A percentile compares a stretch with the other conserved stretches of the same genome.
Evolutionary conservation across 2,888 invertebrate species (phyloP).

Genomic region (Acronicta psi): DNA sequence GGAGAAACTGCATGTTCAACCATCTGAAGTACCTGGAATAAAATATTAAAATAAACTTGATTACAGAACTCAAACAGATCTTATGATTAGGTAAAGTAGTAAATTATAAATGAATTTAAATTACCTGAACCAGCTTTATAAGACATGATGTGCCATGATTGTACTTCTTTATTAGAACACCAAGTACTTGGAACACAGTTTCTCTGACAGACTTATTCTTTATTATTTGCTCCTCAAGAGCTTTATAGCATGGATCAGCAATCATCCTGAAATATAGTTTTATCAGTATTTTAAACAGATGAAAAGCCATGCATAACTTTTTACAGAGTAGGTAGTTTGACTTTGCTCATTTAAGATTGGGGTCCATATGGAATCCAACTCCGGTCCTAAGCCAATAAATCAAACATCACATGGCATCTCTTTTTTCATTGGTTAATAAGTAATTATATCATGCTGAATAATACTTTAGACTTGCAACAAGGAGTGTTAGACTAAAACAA

Average conservation of each 20-base stretch:
- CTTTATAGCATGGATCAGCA: slow-evolving; percentile 93
- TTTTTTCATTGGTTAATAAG: too few species aligned
- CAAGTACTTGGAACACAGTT: slow-evolving; percentile 94
- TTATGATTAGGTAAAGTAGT: too few species aligned
- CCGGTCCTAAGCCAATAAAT: too few species aligned
- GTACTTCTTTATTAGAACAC: slow-evolving; percentile 94
- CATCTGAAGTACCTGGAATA: slow-evolving; percentile 92
- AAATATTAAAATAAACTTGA: neutral
- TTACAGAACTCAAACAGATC: neutral
- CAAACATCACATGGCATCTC: too few species aligned
- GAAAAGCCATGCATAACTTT: too few species aligned
- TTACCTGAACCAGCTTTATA: slow-evolving; percentile 91
- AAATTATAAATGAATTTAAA: neutral
- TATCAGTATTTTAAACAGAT: too few species aligned
- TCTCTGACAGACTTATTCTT: slow-evolving; percentile 91
- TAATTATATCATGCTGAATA: too few species aligned
- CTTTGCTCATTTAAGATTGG: too few species aligned
- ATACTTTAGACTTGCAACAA: too few species aligned
- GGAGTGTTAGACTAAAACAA: too few species aligned
- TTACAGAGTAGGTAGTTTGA: too few species aligned
- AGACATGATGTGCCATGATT: slow-evolving; percentile 95
- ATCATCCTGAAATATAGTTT: slow-evolving; percentile 88
- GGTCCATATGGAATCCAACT: too few species aligned
- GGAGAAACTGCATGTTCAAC: slow-evolving; percentile 92
- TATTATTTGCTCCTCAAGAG: slow-evolving; percentile 90